A percentile compares a stretch with the other conserved stretches of the same genome.
These are phyloP conservation scores for Squalus acanthias DNA, from an alignment of 2,797 vertebrate genomes.

Conservation along the genomic window DNA sequence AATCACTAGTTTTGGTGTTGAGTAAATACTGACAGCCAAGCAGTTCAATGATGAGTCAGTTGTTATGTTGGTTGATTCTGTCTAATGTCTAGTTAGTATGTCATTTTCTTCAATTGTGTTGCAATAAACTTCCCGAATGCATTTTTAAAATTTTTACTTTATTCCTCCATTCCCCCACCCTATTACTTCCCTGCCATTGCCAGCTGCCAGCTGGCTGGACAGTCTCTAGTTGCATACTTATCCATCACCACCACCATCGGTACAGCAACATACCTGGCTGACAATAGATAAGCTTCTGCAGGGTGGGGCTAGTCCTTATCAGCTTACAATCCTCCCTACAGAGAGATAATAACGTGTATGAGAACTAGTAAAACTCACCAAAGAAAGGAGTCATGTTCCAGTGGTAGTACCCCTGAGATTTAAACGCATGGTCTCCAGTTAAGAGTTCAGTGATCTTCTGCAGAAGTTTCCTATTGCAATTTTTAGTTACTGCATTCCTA, in stretches of 20 bases:
- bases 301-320: not conserved
- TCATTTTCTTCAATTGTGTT: conserved; percentile 11
- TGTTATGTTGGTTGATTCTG: conserved; percentile 13
- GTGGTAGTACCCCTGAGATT: not conserved
- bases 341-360: not conserved
- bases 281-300: not conserved
- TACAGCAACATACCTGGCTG: not conserved
- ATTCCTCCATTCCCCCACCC: not conserved
- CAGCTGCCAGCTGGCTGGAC: not conserved
- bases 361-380: not conserved
- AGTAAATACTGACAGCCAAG: not conserved
- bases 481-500: not conserved
- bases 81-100: conserved; percentile 1
- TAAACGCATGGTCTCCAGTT: not conserved
- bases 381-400: not conserved
- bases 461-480: not conserved
- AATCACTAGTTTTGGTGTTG: not conserved
- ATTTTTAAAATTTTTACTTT: conserved; percentile 25
- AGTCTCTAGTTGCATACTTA: not conserved
- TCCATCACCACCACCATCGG: conserved; percentile 2
- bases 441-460: not conserved
- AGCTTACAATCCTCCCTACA: not conserved
- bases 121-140: not conserved
- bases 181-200: not conserved
- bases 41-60: not conserved